Evolutionary conservation across 1,140 invertebrate genomes (phyloP).

Genomic region (Ceratina japonica): DNA sequence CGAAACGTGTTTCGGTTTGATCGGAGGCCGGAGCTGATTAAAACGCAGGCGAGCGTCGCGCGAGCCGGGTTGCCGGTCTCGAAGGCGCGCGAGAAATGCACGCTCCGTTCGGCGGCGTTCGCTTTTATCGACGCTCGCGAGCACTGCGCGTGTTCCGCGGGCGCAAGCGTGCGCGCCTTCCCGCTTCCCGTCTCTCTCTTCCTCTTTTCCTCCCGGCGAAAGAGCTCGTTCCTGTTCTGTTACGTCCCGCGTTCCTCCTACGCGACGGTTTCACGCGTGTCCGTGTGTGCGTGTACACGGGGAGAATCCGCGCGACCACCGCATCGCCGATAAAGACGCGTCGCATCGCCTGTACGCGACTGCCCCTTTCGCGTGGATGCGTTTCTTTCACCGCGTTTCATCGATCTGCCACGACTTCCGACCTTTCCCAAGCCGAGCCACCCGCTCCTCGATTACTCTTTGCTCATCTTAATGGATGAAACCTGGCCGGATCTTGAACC

Average conservation of each 20-base stretch:
- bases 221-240: neutral
- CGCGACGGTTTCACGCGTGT: slow-evolving; percentile 23
- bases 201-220: neutral
- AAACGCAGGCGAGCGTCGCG: slow-evolving; percentile 20
- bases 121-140: slow-evolving; percentile 72
- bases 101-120: slow-evolving; percentile 61
- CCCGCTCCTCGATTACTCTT: neutral
- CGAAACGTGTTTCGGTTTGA: too few species aligned
- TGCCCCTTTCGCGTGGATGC: slow-evolving; percentile 26
- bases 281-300: slow-evolving; percentile 8
- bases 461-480: neutral
- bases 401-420: slow-evolving; percentile 39
- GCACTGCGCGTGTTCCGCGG: slow-evolving; percentile 60
- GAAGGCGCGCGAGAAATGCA: slow-evolving; percentile 74
- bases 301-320: neutral
- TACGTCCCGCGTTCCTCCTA: neutral
- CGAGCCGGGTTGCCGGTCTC: slow-evolving; percentile 64
- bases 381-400: slow-evolving; percentile 39
- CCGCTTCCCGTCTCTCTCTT: neutral
- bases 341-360: slow-evolving; percentile 35
- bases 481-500: neutral
- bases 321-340: slow-evolving; percentile 39
- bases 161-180: slow-evolving; percentile 42
- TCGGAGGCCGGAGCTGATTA: too few species aligned
- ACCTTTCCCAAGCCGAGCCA: slow-evolving; percentile 33